Percentiles rank a stretch among this genome's conserved stretches.
Evolutionary conservation across 2,113 vertebrate genomes (phyloP).

Genomic region (Baryphthengus martii): DNA sequence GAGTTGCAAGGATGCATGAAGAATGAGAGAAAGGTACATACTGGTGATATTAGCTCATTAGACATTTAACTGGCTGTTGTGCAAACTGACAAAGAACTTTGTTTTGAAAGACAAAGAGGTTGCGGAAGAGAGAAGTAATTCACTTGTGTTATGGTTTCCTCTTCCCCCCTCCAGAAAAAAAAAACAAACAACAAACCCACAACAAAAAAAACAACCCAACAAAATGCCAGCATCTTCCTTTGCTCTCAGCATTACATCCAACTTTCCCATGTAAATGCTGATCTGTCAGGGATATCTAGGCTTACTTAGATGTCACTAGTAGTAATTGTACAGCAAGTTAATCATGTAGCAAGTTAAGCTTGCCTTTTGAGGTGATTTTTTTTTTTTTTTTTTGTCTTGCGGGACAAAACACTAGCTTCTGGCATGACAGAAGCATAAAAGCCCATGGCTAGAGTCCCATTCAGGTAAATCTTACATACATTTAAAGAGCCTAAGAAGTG

Average conservation of each 20-base stretch:
- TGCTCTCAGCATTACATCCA: not conserved
- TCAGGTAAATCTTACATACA: not conserved
- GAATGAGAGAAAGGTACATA: not conserved
- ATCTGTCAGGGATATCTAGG: not conserved
- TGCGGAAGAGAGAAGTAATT: not conserved
- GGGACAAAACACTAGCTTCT: not conserved
- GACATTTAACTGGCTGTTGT: not conserved
- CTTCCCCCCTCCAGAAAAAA: accelerated
- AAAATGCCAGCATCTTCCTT: not conserved
- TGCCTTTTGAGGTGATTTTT: not conserved
- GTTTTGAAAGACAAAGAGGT: not conserved
- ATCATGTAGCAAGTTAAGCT: not conserved
- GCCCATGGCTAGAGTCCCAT: not conserved
- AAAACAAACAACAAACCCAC: no score
- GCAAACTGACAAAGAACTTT: not conserved
- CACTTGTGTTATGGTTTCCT: not conserved
- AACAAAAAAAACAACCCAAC: no score
- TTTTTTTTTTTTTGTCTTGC: no score
- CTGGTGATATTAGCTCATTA: not conserved
- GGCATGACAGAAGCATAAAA: not conserved
- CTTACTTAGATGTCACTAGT: not conserved
- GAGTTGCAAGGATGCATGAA: not conserved
- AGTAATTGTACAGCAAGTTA: not conserved
- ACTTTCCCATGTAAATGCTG: not conserved
- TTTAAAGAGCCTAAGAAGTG: not conserved